phyloP scores from a whole-genome alignment of 2,888 invertebrate genomes.

The Euplexia lucipara region DNA sequence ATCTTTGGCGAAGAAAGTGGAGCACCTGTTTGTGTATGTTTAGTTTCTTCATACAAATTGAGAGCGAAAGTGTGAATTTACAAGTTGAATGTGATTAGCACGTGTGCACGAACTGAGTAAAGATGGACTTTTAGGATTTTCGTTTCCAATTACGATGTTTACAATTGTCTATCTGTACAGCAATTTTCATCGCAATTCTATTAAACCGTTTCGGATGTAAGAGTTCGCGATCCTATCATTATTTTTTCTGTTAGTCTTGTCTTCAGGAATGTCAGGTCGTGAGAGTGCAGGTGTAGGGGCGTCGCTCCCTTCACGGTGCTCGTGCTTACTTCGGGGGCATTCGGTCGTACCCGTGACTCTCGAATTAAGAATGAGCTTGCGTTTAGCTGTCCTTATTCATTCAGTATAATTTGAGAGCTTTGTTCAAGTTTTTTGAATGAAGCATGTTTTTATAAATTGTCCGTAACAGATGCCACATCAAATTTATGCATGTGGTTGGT shows the following conservation, averaged over 20 bases:
- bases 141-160: conserved; percentile 39
- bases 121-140: conserved; percentile 17
- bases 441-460: conserved; percentile 29
- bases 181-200: conserved; percentile 6
- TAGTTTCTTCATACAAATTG: conserved; percentile 33
- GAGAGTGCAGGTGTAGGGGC: conserved; percentile 84
- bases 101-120: conserved; percentile 39
- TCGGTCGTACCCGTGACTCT: conserved; percentile 75
- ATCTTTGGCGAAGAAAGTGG: conserved; percentile 46
- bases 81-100: conserved; percentile 40
- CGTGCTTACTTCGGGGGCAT: conserved; percentile 72
- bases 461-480: too few species aligned
- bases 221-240: conserved; percentile 12
- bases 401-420: conserved; percentile 44
- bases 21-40: conserved; percentile 46
- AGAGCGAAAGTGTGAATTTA: conserved; percentile 53
- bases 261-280: conserved; percentile 82
- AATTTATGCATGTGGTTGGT: too few species aligned
- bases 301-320: conserved; percentile 78
- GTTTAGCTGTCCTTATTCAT: conserved; percentile 66
- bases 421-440: conserved; percentile 41
- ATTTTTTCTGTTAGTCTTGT: conserved; percentile 40
- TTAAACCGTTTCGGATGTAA: not conserved
- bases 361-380: conserved; percentile 75
- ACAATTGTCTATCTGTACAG: conserved; percentile 6